Conservation (phyloP, 2,113 vertebrate genomes). For the Pimephales promelas region DNA sequence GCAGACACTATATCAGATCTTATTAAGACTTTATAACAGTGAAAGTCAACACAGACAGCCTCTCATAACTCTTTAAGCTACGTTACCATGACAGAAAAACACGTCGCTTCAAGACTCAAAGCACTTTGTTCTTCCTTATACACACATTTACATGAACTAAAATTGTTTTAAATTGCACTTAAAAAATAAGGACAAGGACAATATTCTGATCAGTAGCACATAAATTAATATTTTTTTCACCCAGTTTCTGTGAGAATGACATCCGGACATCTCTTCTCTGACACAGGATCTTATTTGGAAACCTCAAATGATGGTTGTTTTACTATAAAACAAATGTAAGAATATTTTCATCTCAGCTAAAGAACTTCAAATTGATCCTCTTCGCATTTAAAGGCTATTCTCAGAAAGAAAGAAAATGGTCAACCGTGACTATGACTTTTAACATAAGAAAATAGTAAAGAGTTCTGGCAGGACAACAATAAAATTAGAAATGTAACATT, state of each 20-base stretch:
- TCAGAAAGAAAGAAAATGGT: not conserved
- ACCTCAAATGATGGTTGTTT: not conserved
- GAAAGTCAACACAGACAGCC: not conserved
- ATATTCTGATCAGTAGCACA: not conserved
- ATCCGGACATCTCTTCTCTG: not conserved
- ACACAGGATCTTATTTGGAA: not conserved
- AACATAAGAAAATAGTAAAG: not conserved
- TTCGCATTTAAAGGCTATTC: not conserved
- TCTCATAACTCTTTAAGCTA: not conserved
- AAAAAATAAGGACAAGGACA: constrained; percentile 5
- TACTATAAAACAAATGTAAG: not conserved
- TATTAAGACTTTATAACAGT: constrained; percentile 18
- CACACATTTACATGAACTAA: constrained; percentile 1
- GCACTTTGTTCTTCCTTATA: not conserved
- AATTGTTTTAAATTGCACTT: no score
- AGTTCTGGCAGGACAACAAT: not conserved
- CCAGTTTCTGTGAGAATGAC: not conserved
- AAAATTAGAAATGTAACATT: not conserved
- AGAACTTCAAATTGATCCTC: not conserved
- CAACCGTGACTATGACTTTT: not conserved
- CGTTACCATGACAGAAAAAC: not conserved
- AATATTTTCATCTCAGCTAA: not conserved
- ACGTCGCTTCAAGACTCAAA: not conserved
- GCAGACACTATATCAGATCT: not conserved
- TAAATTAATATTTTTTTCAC: not conserved